A percentile compares a stretch with the other conserved stretches of the same genome.
Conservation (phyloP, 2,113 vertebrate genomes). For the Coracopsis vasa region DNA sequence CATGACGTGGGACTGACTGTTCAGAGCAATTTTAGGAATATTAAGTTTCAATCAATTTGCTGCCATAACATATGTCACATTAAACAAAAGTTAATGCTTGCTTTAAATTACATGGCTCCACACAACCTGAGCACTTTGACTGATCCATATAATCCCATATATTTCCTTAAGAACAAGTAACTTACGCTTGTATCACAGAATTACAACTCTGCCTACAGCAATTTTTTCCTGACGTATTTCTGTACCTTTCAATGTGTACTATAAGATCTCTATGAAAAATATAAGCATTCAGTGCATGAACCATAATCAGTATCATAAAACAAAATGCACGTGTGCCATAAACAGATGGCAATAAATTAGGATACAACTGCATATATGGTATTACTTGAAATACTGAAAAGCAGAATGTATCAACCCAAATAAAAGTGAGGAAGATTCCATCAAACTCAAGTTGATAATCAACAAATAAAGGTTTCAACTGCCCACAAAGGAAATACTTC, state of each 20-base stretch:
- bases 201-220: neutral
- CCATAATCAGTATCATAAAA: neutral
- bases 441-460: neutral
- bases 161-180: neutral
- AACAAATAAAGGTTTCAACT: neutral
- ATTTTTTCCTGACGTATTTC: neutral
- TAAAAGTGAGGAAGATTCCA: neutral
- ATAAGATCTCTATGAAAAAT: neutral
- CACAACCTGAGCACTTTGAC: neutral
- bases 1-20: neutral
- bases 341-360: neutral
- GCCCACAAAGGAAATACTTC: neutral
- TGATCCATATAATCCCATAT: neutral
- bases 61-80: neutral
- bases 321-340: accelerated
- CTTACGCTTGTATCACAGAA: neutral
- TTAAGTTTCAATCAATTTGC: neutral
- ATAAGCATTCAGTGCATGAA: neutral
- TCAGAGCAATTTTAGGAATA: neutral
- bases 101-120: neutral
- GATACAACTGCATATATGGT: neutral
- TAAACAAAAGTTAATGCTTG: neutral
- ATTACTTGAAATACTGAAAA: neutral
- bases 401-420: neutral
- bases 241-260: neutral